A percentile compares a stretch with the other conserved stretches of the same genome.
Conservation (phyloP, 2,888 invertebrate genomes). For the Pterostichus niger region DNA sequence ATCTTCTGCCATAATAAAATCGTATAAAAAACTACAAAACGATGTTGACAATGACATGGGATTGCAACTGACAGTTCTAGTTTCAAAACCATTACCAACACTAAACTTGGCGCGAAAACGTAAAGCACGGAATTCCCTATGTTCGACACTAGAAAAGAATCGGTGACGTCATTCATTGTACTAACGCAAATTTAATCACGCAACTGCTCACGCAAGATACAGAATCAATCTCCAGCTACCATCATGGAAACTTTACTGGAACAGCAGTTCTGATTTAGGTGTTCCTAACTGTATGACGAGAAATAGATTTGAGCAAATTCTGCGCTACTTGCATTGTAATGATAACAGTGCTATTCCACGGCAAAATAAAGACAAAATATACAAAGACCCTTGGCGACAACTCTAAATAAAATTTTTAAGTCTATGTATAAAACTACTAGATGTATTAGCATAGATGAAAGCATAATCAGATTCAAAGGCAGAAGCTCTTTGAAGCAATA, state of each 20-base stretch:
- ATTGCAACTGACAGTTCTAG: too few species aligned
- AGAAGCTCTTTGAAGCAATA: conserved; percentile 67
- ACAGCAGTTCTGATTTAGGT: conserved; percentile 30
- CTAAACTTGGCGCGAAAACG: too few species aligned
- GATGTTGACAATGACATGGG: too few species aligned
- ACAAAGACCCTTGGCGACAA: conserved; percentile 45
- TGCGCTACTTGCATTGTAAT: conserved; percentile 43
- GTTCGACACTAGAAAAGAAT: too few species aligned
- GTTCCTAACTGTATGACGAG: conserved; percentile 45
- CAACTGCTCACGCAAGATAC: too few species aligned
- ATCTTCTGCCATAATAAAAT: too few species aligned
- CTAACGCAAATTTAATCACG: too few species aligned
- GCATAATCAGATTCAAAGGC: conserved; percentile 60
- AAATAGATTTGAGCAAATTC: conserved; percentile 46
- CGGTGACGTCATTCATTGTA: too few species aligned
- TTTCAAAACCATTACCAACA: too few species aligned
- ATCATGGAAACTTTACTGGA: conserved; percentile 39
- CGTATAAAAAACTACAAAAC: too few species aligned
- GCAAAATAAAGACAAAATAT: conserved; percentile 51
- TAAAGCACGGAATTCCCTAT: too few species aligned
- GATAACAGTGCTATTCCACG: conserved; percentile 31
- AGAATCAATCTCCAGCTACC: too few species aligned
- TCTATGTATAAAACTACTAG: conserved; percentile 39
- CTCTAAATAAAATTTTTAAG: conserved; percentile 40
- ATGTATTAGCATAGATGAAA: conserved; percentile 54